Conservation (phyloP, 2,888 invertebrate species). For the Choreutis nemorana region DNA sequence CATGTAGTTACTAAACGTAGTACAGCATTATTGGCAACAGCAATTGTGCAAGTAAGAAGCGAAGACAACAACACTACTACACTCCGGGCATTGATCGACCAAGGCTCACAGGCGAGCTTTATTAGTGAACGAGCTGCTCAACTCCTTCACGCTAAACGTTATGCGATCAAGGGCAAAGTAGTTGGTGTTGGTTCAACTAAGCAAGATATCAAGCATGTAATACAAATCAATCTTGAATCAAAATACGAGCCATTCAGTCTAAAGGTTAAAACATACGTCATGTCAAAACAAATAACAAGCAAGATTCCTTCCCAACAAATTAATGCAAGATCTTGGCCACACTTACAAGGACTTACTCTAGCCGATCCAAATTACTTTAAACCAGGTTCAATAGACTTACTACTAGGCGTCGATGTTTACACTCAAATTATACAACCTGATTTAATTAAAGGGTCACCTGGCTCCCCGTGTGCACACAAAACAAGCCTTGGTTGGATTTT, state of each 20-base stretch:
- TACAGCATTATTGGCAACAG: slow-evolving; percentile 4
- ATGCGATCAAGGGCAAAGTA: background rate
- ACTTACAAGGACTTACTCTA: too few species aligned
- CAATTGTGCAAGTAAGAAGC: slow-evolving; percentile 2
- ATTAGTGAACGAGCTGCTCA: slow-evolving; percentile 6
- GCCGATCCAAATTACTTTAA: too few species aligned
- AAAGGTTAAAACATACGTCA: slow-evolving; percentile 4
- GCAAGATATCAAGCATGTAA: background rate
- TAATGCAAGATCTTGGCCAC: background rate
- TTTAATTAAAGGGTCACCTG: slow-evolving; percentile 12
- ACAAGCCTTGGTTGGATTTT: slow-evolving; percentile 16
- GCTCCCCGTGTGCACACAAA: slow-evolving; percentile 13
- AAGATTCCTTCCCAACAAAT: slow-evolving; percentile 7
- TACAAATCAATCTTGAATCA: background rate
- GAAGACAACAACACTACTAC: slow-evolving; percentile 1
- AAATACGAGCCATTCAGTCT: slow-evolving; percentile 5
- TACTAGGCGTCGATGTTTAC: slow-evolving; percentile 13
- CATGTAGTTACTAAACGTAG: too few species aligned
- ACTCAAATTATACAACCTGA: slow-evolving; percentile 9
- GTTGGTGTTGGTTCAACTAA: slow-evolving; percentile 1
- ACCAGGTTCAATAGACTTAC: slow-evolving; percentile 13
- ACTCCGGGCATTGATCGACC: slow-evolving; percentile 10
- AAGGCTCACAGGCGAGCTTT: slow-evolving; percentile 12
- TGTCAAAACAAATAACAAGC: slow-evolving; percentile 10
- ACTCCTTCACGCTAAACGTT: background rate